Percentiles rank a stretch among this genome's conserved stretches.
phyloP scores from a whole-genome alignment of 2,888 invertebrate genomes.

The Dasypolia templi region DNA sequence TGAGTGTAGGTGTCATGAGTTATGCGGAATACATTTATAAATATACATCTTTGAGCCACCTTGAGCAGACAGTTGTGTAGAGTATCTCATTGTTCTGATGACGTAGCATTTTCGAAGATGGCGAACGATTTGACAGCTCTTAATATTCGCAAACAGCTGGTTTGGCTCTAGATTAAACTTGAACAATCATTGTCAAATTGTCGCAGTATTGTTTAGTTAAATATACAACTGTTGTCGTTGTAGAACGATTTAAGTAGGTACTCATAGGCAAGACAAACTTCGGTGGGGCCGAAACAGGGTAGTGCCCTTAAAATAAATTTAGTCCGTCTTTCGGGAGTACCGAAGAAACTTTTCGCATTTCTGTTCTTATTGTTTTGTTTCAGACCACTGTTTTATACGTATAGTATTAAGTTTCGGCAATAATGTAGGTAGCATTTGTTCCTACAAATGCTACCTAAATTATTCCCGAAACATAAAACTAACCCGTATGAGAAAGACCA shows the following conservation, averaged over 20 bases:
- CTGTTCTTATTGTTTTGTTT: constrained; percentile 32
- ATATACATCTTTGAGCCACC: background rate
- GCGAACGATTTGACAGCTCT: constrained; percentile 59
- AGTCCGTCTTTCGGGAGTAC: constrained; percentile 35
- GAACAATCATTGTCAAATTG: constrained; percentile 38
- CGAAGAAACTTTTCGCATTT: constrained; percentile 48
- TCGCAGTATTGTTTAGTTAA: constrained; percentile 22
- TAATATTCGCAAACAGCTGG: constrained; percentile 66
- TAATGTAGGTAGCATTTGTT: constrained; percentile 6
- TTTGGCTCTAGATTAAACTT: constrained; percentile 62
- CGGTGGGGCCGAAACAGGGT: constrained; percentile 4
- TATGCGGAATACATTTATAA: background rate
- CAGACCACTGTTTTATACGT: background rate
- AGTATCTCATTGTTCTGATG: constrained; percentile 39
- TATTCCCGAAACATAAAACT: too few species aligned
- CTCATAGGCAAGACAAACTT: constrained; percentile 30
- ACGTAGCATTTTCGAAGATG: constrained; percentile 37
- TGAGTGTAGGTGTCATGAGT: background rate
- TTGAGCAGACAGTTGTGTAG: constrained; percentile 12
- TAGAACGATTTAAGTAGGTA: constrained; percentile 9
- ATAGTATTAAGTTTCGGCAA: constrained; percentile 18
- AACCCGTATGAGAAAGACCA: background rate
- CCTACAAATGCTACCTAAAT: too few species aligned
- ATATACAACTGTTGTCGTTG: constrained; percentile 16
- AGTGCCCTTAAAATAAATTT: constrained; percentile 39